A percentile compares a stretch with the other conserved stretches of the same genome.
Evolutionary conservation across 2,797 vertebrate genomes (phyloP).

Genomic region (Odontamblyopus lacepedii): DNA sequence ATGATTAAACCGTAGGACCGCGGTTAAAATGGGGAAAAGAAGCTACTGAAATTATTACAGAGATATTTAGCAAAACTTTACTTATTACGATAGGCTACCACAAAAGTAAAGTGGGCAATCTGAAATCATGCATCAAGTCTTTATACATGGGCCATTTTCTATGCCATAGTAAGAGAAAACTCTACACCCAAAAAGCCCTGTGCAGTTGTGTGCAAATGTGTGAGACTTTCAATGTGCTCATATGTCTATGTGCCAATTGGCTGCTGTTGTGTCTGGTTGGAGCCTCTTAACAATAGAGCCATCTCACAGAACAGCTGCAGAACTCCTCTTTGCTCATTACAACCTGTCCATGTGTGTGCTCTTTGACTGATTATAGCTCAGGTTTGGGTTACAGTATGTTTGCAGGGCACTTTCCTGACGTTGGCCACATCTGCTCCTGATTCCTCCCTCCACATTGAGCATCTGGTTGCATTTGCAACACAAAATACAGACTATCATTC

Average conservation of each 20-base stretch:
- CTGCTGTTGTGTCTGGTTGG: conserved; percentile 64
- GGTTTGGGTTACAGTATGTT: conserved; percentile 74
- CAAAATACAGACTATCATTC: conserved; percentile 89
- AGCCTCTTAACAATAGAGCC: conserved; percentile 40
- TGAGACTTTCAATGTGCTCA: conserved; percentile 55
- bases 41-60: neutral
- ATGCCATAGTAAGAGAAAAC: neutral
- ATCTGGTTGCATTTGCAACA: conserved; percentile 95
- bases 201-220: conserved; percentile 54
- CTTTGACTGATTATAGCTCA: conserved; percentile 64
- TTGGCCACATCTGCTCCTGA: conserved; percentile 88
- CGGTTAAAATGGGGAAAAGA: neutral
- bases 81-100: neutral
- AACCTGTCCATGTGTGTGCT: conserved; percentile 52
- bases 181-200: conserved; percentile 23
- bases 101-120: neutral
- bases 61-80: neutral
- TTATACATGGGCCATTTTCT: neutral
- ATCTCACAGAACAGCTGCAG: conserved; percentile 66
- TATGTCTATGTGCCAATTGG: conserved; percentile 55
- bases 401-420: conserved; percentile 69
- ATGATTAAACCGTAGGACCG: neutral
- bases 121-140: neutral
- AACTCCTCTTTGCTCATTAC: conserved; percentile 61
- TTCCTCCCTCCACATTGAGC: conserved; percentile 81